phyloP scores from a whole-genome alignment of 1,140 invertebrate genomes.

The Halesus radiatus region DNA sequence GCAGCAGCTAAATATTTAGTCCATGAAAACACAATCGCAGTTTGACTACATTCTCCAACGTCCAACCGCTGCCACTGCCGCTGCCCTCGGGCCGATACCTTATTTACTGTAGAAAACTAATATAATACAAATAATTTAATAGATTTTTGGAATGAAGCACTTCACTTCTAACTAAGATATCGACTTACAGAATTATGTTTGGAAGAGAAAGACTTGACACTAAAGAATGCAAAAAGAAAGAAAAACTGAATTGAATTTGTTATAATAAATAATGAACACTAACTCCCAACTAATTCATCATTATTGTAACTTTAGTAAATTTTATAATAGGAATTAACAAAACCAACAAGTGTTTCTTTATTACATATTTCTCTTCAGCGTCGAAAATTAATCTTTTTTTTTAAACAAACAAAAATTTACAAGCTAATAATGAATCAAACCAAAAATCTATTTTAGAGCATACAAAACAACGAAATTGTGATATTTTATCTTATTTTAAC shows the following conservation, averaged over 20 bases:
- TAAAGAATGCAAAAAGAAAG: no score
- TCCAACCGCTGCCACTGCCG: background rate
- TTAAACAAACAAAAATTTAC: background rate
- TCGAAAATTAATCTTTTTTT: no score
- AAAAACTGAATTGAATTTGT: no score
- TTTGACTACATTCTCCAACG: background rate
- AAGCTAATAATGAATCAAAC: conserved; percentile 24
- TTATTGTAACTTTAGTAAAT: no score
- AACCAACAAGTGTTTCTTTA: no score
- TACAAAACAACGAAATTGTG: conserved; percentile 1
- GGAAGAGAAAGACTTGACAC: background rate
- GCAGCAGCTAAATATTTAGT: background rate
- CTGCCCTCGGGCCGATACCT: background rate
- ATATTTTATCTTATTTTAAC: conserved; percentile 18
- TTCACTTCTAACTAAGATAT: background rate
- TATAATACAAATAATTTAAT: conserved; percentile 16
- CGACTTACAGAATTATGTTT: background rate
- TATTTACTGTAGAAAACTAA: conserved; percentile 10
- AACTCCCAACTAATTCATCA: no score
- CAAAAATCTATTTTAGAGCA: conserved; percentile 33
- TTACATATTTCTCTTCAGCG: no score
- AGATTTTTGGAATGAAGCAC: conserved; percentile 42
- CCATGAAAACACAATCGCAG: background rate
- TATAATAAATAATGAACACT: no score
- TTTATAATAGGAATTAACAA: no score